These are phyloP conservation scores for Odontocerum albicorne DNA, from an alignment of 2,888 invertebrate genomes.

Conservation along the genomic window DNA sequence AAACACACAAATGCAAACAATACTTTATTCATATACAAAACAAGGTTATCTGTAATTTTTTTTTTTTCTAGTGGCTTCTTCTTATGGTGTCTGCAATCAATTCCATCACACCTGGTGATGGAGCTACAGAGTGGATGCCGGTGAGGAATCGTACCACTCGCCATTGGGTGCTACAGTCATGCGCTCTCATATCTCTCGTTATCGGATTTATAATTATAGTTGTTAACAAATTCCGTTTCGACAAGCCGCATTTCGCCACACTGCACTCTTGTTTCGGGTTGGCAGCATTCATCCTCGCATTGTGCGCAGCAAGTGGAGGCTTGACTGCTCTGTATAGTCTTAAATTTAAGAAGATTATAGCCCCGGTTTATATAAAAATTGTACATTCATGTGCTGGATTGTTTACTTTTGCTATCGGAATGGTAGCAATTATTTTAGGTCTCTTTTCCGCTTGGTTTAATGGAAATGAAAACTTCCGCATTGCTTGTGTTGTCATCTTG, in stretches of 20 bases:
- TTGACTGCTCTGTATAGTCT: conserved; percentile 51
- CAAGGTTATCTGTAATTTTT: not conserved
- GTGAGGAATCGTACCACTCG: conserved; percentile 52
- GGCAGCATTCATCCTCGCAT: conserved; percentile 48
- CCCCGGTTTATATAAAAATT: conserved; percentile 53
- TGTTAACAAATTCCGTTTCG: conserved; percentile 48
- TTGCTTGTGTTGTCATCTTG: conserved; percentile 45
- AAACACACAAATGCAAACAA: too few species aligned
- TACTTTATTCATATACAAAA: not conserved
- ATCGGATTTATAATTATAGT: conserved; percentile 51
- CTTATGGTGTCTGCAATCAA: conserved; percentile 55
- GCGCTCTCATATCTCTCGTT: conserved; percentile 44
- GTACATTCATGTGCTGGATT: conserved; percentile 51
- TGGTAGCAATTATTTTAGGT: conserved; percentile 49
- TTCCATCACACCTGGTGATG: conserved; percentile 53
- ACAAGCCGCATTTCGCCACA: conserved; percentile 47
- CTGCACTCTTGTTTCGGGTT: conserved; percentile 55
- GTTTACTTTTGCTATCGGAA: conserved; percentile 49
- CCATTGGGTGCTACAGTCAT: conserved; percentile 53
- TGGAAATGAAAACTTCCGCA: conserved; percentile 48
- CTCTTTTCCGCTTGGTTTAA: conserved; percentile 48
- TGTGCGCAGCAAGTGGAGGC: conserved; percentile 51
- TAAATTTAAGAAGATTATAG: conserved; percentile 50
- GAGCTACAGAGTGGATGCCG: conserved; percentile 58
- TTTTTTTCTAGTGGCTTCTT: conserved; percentile 48